Conservation (phyloP, 2,113 vertebrate genomes). For the Sigmodon hispidus region DNA sequence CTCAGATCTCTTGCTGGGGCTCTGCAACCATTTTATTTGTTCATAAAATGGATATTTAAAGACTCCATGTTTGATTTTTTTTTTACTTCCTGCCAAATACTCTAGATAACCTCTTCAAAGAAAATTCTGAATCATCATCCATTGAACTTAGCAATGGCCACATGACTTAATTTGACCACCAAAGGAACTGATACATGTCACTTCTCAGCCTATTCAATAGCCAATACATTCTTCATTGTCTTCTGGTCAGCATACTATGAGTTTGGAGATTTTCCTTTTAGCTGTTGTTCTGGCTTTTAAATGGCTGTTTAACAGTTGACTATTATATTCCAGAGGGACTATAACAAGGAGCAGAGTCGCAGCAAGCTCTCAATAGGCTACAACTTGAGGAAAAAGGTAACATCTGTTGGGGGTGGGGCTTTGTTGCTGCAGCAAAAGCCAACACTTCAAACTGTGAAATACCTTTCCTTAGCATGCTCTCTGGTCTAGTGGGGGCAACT, state of each 20-base stretch:
- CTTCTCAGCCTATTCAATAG: slow-evolving; percentile 11
- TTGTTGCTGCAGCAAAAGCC: slow-evolving; percentile 14
- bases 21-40: not conserved
- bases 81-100: not conserved
- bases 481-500: not conserved
- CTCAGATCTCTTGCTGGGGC: not conserved
- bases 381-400: not conserved
- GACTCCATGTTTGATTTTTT: not conserved
- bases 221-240: not conserved
- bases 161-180: not conserved
- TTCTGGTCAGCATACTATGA: not conserved
- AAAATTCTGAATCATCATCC: not conserved
- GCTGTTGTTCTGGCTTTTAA: not conserved
- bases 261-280: not conserved
- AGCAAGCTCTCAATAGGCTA: not conserved
- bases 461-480: not conserved
- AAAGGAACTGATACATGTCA: not conserved
- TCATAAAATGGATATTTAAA: not conserved
- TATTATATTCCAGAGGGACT: not conserved
- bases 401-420: not conserved
- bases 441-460: not conserved
- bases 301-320: not conserved
- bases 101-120: not conserved
- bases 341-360: not conserved
- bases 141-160: not conserved